These are phyloP conservation scores for Brachionus paranguensis DNA, from an alignment of 1,140 invertebrate genomes.

Conservation along the genomic window DNA sequence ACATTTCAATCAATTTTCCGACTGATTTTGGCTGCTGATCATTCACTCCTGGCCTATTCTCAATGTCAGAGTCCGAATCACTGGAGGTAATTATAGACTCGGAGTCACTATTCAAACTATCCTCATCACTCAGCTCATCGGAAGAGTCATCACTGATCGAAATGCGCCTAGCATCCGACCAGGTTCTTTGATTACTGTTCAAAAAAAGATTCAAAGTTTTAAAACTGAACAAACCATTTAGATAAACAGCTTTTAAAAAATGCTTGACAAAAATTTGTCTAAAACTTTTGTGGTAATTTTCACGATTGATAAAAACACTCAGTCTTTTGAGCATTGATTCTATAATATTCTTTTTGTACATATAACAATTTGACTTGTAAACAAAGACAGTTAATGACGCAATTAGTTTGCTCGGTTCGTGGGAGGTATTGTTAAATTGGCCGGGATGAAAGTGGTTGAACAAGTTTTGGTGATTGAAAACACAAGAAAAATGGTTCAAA, in stretches of 20 bases:
- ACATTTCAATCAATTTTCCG: neutral
- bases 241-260: neutral
- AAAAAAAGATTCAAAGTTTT: neutral
- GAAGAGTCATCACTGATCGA: neutral
- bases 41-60: neutral
- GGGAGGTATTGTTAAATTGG: neutral
- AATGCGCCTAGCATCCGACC: neutral
- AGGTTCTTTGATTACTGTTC: neutral
- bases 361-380: constrained; percentile 4
- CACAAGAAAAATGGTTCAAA: neutral
- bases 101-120: neutral
- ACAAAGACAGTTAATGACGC: neutral
- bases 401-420: neutral
- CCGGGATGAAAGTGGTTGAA: neutral
- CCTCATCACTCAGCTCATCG: neutral
- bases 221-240: neutral
- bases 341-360: neutral
- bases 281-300: constrained; percentile 7
- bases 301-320: constrained; percentile 1
- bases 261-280: neutral
- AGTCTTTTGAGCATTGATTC: constrained; percentile 2
- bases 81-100: neutral
- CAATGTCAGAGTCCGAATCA: neutral
- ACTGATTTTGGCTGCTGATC: neutral
- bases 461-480: neutral